phyloP scores from a whole-genome alignment of 2,888 invertebrate species.

The Drosophila villosipedis region DNA sequence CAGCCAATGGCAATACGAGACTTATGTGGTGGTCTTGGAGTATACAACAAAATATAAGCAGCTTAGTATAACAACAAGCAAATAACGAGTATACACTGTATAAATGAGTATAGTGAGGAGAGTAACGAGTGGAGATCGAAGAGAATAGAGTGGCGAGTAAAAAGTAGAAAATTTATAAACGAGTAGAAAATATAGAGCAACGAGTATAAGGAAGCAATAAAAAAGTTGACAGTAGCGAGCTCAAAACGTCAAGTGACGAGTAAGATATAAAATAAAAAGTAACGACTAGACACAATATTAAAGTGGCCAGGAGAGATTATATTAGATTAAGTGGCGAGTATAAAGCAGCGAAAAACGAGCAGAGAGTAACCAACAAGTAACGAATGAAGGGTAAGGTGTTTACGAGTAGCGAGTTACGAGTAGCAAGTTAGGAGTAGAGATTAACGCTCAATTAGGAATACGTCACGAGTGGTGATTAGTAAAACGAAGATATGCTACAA shows the following conservation, averaged over 20 bases:
- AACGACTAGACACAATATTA: background rate
- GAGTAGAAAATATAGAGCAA: no score
- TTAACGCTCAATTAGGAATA: background rate
- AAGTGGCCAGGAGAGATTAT: no score
- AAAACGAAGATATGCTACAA: background rate
- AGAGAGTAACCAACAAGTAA: background rate
- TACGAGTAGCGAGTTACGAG: background rate
- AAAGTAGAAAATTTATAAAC: no score
- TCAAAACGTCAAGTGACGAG: no score
- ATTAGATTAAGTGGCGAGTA: background rate
- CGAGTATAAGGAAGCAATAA: background rate
- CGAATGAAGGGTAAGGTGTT: background rate
- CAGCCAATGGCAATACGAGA: background rate
- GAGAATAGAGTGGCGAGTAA: background rate
- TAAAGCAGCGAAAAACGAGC: background rate
- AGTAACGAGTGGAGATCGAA: background rate
- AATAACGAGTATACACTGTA: background rate
- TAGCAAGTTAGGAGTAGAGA: accelerated
- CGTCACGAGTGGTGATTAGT: background rate
- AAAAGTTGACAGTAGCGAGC: background rate
- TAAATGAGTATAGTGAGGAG: background rate
- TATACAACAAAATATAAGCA: background rate
- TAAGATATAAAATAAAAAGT: background rate
- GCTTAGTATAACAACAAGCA: background rate
- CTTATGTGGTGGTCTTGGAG: background rate